Conservation (phyloP, 1,140 invertebrate genomes). For the Tetranychus urticae region DNA sequence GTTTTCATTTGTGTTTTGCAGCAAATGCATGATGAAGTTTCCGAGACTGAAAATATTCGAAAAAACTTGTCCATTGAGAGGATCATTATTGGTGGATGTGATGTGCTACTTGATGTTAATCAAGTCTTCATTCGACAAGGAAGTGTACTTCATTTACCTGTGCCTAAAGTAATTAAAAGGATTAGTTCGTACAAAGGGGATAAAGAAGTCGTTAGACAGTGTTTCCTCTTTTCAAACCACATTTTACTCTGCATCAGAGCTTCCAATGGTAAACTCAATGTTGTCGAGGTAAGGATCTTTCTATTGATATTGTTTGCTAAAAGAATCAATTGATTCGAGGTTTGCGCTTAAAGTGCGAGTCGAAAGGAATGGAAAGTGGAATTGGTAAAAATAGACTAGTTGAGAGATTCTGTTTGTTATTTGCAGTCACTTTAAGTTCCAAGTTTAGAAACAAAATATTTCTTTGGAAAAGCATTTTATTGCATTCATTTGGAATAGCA, state of each 20-base stretch:
- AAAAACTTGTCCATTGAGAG: constrained; percentile 79
- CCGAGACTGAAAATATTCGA: constrained; percentile 75
- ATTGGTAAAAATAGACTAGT: no score
- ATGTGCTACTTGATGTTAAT: constrained; percentile 76
- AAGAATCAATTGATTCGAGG: no score
- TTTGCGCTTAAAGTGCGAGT: no score
- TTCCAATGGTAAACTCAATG: constrained; percentile 56
- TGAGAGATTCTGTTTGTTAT: no score
- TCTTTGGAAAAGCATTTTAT: no score
- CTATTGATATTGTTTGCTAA: no score
- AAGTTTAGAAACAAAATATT: no score
- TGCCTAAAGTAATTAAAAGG: constrained; percentile 19
- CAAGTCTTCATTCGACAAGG: constrained; percentile 60
- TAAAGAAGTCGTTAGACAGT: constrained; percentile 48
- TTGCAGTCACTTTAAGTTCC: no score
- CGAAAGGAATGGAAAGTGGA: no score
- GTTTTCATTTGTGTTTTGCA: neutral
- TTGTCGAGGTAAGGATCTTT: constrained; percentile 34
- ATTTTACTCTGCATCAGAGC: constrained; percentile 52
- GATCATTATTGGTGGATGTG: constrained; percentile 85
- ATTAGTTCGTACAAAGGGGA: constrained; percentile 38
- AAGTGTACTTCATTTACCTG: constrained; percentile 15
- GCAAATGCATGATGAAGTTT: constrained; percentile 67
- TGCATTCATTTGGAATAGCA: no score
- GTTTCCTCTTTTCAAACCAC: constrained; percentile 70